Evolutionary conservation across 2,113 vertebrate species (phyloP).

Genomic region (Nanorana parkeri): DNA sequence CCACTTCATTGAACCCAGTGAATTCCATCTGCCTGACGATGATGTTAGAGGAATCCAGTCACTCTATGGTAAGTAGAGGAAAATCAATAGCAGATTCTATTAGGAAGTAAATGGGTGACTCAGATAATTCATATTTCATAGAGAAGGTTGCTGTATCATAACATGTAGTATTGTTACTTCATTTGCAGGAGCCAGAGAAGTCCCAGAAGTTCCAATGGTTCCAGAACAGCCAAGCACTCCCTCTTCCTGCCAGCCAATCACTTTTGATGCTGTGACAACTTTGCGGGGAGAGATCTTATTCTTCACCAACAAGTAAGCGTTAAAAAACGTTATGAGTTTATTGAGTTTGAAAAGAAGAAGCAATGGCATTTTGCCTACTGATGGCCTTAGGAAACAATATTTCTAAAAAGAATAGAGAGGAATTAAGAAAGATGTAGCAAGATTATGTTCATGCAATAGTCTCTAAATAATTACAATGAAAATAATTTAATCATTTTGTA

Average conservation of each 20-base stretch:
- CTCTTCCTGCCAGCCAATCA: slow-evolving; percentile 77
- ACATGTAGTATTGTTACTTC: neutral
- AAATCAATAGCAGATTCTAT: too few relatives aligned
- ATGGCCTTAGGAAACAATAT: too few relatives aligned
- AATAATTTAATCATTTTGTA: slow-evolving; percentile 3
- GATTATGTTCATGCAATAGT: neutral
- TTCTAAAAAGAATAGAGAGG: too few relatives aligned
- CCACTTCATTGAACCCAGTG: slow-evolving; percentile 71
- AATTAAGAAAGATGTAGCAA: too few relatives aligned
- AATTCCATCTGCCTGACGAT: slow-evolving; percentile 81
- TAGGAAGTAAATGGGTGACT: neutral
- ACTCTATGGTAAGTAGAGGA: slow-evolving; percentile 84
- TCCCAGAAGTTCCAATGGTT: slow-evolving; percentile 50
- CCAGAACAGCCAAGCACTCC: slow-evolving; percentile 70
- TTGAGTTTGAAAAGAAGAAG: too few relatives aligned
- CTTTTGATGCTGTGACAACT: slow-evolving; percentile 82
- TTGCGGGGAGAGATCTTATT: slow-evolving; percentile 83
- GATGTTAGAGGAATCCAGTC: slow-evolving; percentile 88
- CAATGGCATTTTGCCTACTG: too few relatives aligned
- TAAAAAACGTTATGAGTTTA: too few relatives aligned
- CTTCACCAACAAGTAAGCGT: slow-evolving; percentile 88
- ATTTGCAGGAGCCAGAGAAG: slow-evolving; percentile 20
- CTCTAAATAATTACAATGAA: neutral
- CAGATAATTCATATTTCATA: neutral
- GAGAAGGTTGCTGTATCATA: too few relatives aligned